A percentile compares a stretch with the other conserved stretches of the same genome.
Evolutionary conservation across 2,113 vertebrate genomes (phyloP).

Genomic region (Solea senegalensis): DNA sequence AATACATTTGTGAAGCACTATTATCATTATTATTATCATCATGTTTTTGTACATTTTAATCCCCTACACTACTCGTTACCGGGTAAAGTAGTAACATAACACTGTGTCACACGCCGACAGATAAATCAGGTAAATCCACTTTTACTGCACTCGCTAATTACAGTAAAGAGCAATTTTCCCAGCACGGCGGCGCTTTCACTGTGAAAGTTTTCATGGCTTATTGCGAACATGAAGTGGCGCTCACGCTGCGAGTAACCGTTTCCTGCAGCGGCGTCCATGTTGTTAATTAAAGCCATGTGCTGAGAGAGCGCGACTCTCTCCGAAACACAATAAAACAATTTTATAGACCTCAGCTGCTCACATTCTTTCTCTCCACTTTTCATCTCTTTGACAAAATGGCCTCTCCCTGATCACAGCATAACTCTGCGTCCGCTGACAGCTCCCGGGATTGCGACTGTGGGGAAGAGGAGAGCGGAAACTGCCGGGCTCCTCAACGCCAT

Average conservation of each 20-base stretch:
- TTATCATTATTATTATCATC: no score
- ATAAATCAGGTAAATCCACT: conserved; percentile 3
- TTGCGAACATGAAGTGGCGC: conserved; percentile 10
- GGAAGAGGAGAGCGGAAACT: conserved; percentile 67
- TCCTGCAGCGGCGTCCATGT: conserved; percentile 27
- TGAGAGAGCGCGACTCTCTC: conserved; percentile 62
- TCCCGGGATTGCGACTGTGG: conserved; percentile 65
- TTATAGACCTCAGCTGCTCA: conserved; percentile 78
- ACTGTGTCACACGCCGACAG: not conserved
- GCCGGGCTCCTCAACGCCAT: conserved; percentile 77
- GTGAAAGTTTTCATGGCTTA: conserved; percentile 27
- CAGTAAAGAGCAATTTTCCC: conserved; percentile 14
- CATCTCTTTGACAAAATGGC: conserved; percentile 80
- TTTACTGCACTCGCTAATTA: conserved; percentile 11
- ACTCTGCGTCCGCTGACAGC: conserved; percentile 75
- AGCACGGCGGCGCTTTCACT: not conserved
- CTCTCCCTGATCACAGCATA: conserved; percentile 68
- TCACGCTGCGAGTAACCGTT: conserved; percentile 20
- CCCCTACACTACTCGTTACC: no score
- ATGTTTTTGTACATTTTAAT: no score
- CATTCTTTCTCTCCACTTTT: conserved; percentile 76
- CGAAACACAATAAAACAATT: conserved; percentile 78
- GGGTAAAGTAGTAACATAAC: not conserved
- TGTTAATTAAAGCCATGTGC: conserved; percentile 80
- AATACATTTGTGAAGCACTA: no score